Evolutionary conservation across 2,888 invertebrate genomes (phyloP).

Genomic region (Malthinus flaveolus): DNA sequence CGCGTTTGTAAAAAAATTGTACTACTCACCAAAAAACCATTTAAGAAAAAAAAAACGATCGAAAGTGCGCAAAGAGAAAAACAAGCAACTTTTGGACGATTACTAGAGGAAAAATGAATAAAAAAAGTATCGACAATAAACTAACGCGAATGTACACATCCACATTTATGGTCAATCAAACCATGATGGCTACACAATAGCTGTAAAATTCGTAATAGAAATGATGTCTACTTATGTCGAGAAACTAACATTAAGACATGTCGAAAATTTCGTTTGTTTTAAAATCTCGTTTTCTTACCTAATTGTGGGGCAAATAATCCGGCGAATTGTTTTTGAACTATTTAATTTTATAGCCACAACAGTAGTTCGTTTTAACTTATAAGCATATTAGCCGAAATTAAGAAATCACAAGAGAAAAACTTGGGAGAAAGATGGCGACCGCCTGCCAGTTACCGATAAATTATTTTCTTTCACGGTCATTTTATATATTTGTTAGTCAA

Average conservation of each 20-base stretch:
- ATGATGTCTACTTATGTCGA: slow-evolving; percentile 34
- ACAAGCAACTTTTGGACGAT: background rate
- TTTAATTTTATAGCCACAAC: slow-evolving; percentile 34
- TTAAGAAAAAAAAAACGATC: background rate
- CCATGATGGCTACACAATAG: slow-evolving; percentile 46
- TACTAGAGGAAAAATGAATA: background rate
- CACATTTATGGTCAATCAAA: slow-evolving; percentile 30
- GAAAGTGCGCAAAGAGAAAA: background rate
- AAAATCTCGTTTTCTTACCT: slow-evolving; percentile 25
- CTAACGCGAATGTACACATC: slow-evolving; percentile 14
- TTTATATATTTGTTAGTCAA: slow-evolving; percentile 52
- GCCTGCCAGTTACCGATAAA: slow-evolving; percentile 56
- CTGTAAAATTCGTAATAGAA: slow-evolving; percentile 45
- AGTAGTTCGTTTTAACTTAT: slow-evolving; percentile 39
- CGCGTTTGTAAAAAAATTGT: no score
- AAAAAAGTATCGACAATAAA: background rate
- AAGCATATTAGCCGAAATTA: slow-evolving; percentile 43
- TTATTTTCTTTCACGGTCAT: slow-evolving; percentile 57
- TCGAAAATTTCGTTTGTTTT: slow-evolving; percentile 6
- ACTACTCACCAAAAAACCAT: no score
- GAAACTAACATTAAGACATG: slow-evolving; percentile 20
- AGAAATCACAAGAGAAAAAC: slow-evolving; percentile 53
- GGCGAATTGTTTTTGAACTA: slow-evolving; percentile 24
- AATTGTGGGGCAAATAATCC: slow-evolving; percentile 33
- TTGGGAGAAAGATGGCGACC: slow-evolving; percentile 64